A percentile compares a stretch with the other conserved stretches of the same genome.
Conservation (phyloP, 2,113 vertebrate species). For the Thinocorus orbignyianus region DNA sequence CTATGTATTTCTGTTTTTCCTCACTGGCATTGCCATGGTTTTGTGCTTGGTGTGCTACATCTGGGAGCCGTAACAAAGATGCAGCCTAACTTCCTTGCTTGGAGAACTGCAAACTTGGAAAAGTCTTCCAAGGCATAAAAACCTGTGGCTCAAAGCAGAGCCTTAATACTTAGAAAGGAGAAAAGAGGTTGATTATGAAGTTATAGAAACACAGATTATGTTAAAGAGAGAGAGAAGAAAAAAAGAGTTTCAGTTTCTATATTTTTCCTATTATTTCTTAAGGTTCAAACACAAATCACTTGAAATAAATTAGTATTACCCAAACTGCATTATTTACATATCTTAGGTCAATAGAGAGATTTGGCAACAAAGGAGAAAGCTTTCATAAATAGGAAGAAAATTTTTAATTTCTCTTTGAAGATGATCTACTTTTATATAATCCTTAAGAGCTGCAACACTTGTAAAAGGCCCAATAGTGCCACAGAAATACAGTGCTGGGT, state of each 20-base stretch:
- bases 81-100: neutral
- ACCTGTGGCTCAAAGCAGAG: neutral
- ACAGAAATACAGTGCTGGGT: neutral
- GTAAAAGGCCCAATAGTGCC: neutral
- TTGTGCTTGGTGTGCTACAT: neutral
- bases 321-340: neutral
- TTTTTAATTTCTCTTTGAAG: neutral
- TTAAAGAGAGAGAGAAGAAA: neutral
- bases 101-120: neutral
- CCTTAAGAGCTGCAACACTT: neutral
- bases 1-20: neutral
- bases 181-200: neutral
- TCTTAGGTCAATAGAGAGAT: neutral
- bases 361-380: neutral
- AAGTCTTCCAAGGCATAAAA: neutral
- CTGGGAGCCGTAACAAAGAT: neutral
- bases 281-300: neutral
- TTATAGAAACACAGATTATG: neutral
- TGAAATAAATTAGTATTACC: neutral
- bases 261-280: neutral
- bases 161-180: neutral
- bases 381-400: neutral
- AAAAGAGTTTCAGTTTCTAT: neutral
- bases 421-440: neutral
- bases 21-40: neutral